Evolutionary conservation across 1,140 invertebrate species (phyloP), one percentile per base, ranked within the genome.

Genomic region (Lepidostoma basale): DNA sequence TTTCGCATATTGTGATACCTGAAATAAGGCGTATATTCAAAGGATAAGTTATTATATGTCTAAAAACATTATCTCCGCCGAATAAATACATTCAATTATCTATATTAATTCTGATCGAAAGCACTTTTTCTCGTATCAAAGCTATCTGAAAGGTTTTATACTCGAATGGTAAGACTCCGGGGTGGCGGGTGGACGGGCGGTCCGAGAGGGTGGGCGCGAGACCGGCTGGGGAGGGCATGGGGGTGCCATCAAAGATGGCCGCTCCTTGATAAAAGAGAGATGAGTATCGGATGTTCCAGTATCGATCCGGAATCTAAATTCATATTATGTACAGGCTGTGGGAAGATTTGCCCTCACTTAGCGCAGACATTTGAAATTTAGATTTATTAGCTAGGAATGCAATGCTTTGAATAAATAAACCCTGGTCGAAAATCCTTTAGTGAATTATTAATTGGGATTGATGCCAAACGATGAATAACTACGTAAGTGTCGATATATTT

Each of bases 181-280:
- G 69, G 75, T 77, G 75, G 75, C 77, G 78, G 59, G 59, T 63
- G 60, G 67, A 40, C 20, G 78, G 59, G 59, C 58, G 60, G 67
- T 42, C 20, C 16, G 9, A 3, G 62, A 23, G 67, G 33, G 63
- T 2, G 44, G 67, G 22, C 10, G 42, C 3, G 42, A 10, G 62
- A 59, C 63, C 23, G 63, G 20, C 40, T 22, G 54, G 67, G 58
- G 59, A 2, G 36, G 22, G 45, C 26, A 39, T 28, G 60, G 70
- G 42, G 52, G 60, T 66, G 36, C 63, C 74, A 75, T 60, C 66
- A 77, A 83, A 82, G 79, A 82, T 82, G 81, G 81, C 81, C 79
- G 80, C 80, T 79, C 79, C 80, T 77, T 78, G 81, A 83, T 83
- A 80, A 81, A 82, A 79, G 81, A 80, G 80, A 82, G 79, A 79